These are phyloP conservation scores for Trididemnum miniatum DNA, from an alignment of 23 tunicate genomes.

Conservation along the genomic window DNA sequence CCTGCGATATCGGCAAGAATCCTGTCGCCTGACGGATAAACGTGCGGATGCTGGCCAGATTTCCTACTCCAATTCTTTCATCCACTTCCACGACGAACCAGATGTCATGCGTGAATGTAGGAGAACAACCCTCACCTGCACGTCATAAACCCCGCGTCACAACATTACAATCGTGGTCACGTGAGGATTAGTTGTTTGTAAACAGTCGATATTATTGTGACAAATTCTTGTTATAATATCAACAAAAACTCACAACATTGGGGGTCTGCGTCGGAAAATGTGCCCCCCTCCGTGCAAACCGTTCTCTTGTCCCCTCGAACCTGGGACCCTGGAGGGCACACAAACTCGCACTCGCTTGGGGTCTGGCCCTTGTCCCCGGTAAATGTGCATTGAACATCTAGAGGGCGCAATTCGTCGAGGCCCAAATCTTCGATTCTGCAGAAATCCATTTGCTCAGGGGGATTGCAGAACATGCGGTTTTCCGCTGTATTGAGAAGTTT, in stretches of 20 bases:
- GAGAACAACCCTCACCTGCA: conserved; percentile 87
- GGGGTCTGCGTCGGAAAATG: conserved; percentile 39
- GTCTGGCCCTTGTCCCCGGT: conserved; percentile 21
- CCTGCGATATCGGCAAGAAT: conserved; percentile 56
- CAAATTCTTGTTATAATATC: not conserved
- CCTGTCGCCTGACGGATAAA: conserved; percentile 35
- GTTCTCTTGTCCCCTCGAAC: conserved; percentile 42
- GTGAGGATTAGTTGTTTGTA: not conserved
- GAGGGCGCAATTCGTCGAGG: conserved; percentile 38
- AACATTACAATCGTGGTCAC: too few relatives aligned
- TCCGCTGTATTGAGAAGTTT: conserved; percentile 28
- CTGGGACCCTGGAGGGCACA: conserved; percentile 54
- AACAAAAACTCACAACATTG: conserved; percentile 52
- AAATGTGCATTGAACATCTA: conserved; percentile 32
- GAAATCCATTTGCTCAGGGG: conserved; percentile 28
- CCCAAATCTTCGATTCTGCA: conserved; percentile 49
- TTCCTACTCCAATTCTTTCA: conserved; percentile 29
- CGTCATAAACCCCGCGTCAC: too few relatives aligned
- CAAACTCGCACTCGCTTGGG: conserved; percentile 46
- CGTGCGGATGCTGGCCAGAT: conserved; percentile 15
- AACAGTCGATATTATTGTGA: not conserved
- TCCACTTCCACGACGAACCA: conserved; percentile 64
- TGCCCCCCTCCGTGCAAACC: conserved; percentile 31
- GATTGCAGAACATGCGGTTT: conserved; percentile 45
- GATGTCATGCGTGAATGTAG: conserved; percentile 39